Base-by-base conservation (phyloP, 2,888 invertebrate genomes). In the Cyclophora punctaria region DNA sequence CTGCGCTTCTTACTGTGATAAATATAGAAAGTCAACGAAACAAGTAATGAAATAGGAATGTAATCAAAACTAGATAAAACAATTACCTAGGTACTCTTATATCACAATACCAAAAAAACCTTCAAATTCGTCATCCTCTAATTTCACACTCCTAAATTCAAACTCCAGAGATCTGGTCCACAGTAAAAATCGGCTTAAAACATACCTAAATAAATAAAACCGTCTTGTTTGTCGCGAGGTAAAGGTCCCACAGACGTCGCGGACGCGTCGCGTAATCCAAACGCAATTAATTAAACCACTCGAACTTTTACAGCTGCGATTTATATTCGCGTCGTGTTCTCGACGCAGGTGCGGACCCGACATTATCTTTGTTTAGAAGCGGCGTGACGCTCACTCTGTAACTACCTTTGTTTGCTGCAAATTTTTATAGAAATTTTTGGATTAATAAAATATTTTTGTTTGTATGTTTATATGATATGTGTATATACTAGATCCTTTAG, bases 271-370 rank as follows among this genome's bases (percentile, higher is more conserved):
- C 60, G 75, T 74, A 79, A 78, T 75, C 74, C 73, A 73, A 78
- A 78, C 71, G 73, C 78, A 81, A 84, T 83, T 84, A 84, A 84
- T 84, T 80, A 78, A 73, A 69, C 70, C 69, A 65, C 69, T 68
- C 71, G 62, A 81, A 78, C 74, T 79, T 77, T 74, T 73, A 75
- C 78, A 72, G 69, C 70, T 64, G 67, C 75, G 72, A 83, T 83
- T 83, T 82, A 78, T 81, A 82, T 83, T 82, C 82, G 62, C 54
- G 64, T 58, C 70, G 65, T 65, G 71, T 68, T 55, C 60, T 63
- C 59, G 63, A 44, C 64, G 67, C 71, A 69, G 70, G 68, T 75
- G 73, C 66, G 66, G 59, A 64, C 60, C 47, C 48, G 43, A 59
- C 59, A 56, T 65, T 64, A 66, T 74, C 68, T 69, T 63, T 68